Conservation (phyloP, 2,888 invertebrate genomes). For the Leucophenga montana region DNA sequence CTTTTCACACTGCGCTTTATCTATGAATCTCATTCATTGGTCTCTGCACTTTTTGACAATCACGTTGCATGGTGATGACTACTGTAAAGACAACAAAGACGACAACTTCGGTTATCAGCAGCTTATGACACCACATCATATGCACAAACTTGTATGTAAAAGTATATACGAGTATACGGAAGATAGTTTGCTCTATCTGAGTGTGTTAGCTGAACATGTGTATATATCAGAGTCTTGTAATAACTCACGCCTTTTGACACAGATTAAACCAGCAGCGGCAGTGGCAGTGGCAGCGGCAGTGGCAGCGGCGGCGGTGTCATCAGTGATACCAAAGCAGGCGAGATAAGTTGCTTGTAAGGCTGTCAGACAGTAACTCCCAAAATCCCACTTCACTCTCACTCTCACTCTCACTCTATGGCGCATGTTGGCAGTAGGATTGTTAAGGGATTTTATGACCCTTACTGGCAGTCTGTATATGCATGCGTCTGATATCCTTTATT, state of each 20-base stretch:
- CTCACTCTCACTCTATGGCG: not conserved
- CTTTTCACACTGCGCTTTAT: too few relatives aligned
- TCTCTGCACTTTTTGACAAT: too few relatives aligned
- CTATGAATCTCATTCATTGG: too few relatives aligned
- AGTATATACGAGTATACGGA: not conserved
- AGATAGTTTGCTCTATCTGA: not conserved
- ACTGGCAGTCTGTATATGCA: not conserved
- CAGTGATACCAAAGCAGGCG: not conserved
- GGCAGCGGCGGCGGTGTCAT: not conserved
- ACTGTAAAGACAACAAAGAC: too few relatives aligned
- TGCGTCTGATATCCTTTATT: conserved; percentile 20
- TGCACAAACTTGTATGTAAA: too few relatives aligned
- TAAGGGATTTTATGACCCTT: conserved; percentile 13
- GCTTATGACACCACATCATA: too few relatives aligned
- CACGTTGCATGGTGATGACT: too few relatives aligned
- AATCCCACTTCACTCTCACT: not conserved
- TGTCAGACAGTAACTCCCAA: not conserved
- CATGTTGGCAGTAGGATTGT: not conserved
- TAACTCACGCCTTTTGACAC: conserved; percentile 68
- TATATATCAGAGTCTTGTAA: conserved; percentile 49
- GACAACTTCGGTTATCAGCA: too few relatives aligned
- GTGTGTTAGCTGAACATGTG: conserved; percentile 1
- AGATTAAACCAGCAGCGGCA: conserved; percentile 56
- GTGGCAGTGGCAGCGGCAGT: not conserved
- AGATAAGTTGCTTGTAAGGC: conserved; percentile 6